A percentile compares a stretch with the other conserved stretches of the same genome.
Evolutionary conservation across 2,797 vertebrate genomes (phyloP).

Genomic region (Smutsia gigantea): DNA sequence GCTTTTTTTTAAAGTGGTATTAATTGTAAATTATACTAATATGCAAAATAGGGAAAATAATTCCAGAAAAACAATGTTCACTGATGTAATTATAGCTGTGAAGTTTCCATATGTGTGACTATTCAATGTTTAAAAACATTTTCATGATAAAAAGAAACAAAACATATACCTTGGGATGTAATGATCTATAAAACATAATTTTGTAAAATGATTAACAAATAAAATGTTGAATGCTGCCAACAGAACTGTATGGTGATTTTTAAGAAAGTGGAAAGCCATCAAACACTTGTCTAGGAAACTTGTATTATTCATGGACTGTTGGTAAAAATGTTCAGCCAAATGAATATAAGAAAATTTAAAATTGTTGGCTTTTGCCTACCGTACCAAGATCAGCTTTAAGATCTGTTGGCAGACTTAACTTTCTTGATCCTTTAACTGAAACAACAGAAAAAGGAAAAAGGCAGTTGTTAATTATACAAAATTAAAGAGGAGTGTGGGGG

Average conservation of each 20-base stretch:
- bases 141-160: constrained; percentile 76
- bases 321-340: constrained; percentile 86
- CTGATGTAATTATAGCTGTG: constrained; percentile 60
- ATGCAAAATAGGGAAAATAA: constrained; percentile 65
- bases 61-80: constrained; percentile 66
- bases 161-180: constrained; percentile 75
- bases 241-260: constrained; percentile 89
- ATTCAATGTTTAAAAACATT: constrained; percentile 73
- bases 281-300: constrained; percentile 77
- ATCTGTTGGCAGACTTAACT: constrained; percentile 99
- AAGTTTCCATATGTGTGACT: constrained; percentile 40
- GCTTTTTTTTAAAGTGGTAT: not conserved
- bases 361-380: constrained; percentile 97
- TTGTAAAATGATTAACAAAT: constrained; percentile 84
- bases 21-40: constrained; percentile 44
- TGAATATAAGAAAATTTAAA: constrained; percentile 88
- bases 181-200: constrained; percentile 79
- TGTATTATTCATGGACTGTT: constrained; percentile 84
- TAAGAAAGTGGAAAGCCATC: constrained; percentile 80
- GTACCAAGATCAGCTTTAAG: constrained; percentile 99
- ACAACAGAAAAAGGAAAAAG: constrained; percentile 96
- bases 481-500: constrained; percentile 80
- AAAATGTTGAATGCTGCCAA: constrained; percentile 88
- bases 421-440: constrained; percentile 99
- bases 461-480: constrained; percentile 87